Percentiles rank a stretch among this genome's conserved stretches.
Evolutionary conservation across 2,113 vertebrate species (phyloP).

Genomic region (Mola mola): DNA sequence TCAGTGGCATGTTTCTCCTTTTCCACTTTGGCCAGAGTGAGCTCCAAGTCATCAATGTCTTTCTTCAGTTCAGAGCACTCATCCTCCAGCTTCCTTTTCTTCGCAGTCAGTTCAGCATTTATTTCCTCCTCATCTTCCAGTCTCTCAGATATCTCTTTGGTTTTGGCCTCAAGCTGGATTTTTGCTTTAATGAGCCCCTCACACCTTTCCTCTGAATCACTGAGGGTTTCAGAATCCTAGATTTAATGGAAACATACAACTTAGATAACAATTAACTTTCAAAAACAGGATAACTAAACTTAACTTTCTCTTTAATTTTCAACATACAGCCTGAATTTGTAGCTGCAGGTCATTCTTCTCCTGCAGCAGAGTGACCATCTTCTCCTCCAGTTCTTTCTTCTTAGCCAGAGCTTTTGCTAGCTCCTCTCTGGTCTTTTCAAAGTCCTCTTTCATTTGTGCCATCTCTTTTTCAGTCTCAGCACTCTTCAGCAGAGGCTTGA

Average conservation of each 20-base stretch:
- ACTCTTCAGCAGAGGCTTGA: slow-evolving; percentile 85
- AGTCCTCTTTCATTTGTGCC: slow-evolving; percentile 84
- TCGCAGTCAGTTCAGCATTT: no score
- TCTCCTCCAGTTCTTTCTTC: slow-evolving; percentile 83
- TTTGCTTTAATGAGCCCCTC: slow-evolving; percentile 72
- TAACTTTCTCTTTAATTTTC: neutral
- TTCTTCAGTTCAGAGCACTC: no score
- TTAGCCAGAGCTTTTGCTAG: slow-evolving; percentile 83
- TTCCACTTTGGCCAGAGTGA: slow-evolving; percentile 77
- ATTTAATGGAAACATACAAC: neutral
- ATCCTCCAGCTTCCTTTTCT: no score
- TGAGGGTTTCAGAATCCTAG: slow-evolving; percentile 69
- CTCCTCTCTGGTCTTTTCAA: slow-evolving; percentile 89
- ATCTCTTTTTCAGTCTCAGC: slow-evolving; percentile 84
- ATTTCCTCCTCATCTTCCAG: slow-evolving; percentile 86
- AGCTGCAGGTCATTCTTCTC: slow-evolving; percentile 78
- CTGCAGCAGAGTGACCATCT: slow-evolving; percentile 80
- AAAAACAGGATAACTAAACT: neutral
- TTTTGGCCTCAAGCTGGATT: slow-evolving; percentile 72
- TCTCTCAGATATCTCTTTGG: slow-evolving; percentile 82
- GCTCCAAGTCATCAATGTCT: no score
- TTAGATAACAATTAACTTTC: neutral
- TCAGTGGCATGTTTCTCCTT: slow-evolving; percentile 82
- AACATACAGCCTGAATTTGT: slow-evolving; percentile 68
- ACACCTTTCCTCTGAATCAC: slow-evolving; percentile 74